phyloP scores from a whole-genome alignment of 2,888 invertebrate genomes.

The Limenitis camilla region DNA sequence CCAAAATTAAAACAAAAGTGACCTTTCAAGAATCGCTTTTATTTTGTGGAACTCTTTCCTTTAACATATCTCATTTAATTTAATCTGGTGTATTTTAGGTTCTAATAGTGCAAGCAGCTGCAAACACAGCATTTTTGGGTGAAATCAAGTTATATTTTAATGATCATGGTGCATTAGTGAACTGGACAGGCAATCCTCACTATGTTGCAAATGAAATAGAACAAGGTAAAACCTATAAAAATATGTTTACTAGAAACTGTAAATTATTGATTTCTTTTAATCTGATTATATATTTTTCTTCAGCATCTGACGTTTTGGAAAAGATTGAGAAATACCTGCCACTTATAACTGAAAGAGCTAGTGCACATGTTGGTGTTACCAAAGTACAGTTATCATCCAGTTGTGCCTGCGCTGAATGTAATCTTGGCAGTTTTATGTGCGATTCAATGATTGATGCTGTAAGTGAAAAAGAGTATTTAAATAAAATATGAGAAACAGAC shows the following conservation, averaged over 20 bases:
- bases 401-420: constrained; percentile 80
- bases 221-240: constrained; percentile 78
- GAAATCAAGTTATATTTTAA: constrained; percentile 85
- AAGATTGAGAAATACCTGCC: constrained; percentile 77
- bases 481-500: background rate
- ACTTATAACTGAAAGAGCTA: constrained; percentile 70
- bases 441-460: constrained; percentile 81
- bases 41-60: background rate
- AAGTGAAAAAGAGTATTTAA: constrained; percentile 37
- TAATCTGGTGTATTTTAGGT: constrained; percentile 50
- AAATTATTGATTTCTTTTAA: no score
- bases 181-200: constrained; percentile 83
- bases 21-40: no score
- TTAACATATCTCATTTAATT: background rate
- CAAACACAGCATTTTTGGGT: constrained; percentile 85
- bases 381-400: constrained; percentile 71
- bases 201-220: constrained; percentile 75
- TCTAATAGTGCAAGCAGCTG: constrained; percentile 82
- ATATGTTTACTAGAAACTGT: no score
- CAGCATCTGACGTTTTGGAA: constrained; percentile 56
- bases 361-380: constrained; percentile 73
- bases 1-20: no score
- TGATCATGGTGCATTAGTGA: constrained; percentile 76
- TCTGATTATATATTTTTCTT: no score
- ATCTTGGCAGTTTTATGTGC: constrained; percentile 81